Percentiles rank a stretch among this genome's conserved stretches.
These are phyloP conservation scores for Leptopilina syphax DNA, from an alignment of 2,888 invertebrate genomes.

Conservation along the genomic window DNA sequence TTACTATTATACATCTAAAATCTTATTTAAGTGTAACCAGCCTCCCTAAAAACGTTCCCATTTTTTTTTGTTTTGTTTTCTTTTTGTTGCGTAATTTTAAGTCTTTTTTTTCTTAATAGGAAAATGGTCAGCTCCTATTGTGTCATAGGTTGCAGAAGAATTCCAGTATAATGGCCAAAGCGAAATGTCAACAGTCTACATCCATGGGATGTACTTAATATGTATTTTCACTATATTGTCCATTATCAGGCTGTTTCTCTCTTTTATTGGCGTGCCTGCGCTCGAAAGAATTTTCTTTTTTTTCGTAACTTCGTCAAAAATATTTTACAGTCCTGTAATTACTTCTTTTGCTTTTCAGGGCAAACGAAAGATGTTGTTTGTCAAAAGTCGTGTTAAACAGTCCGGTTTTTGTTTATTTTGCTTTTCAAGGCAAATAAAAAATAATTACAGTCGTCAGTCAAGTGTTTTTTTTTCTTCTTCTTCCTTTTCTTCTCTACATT, in stretches of 20 bases:
- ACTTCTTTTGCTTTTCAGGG: conserved; percentile 61
- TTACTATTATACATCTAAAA: conserved; percentile 75
- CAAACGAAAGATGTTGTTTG: conserved; percentile 58
- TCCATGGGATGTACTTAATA: conserved; percentile 71
- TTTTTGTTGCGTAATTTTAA: conserved; percentile 63
- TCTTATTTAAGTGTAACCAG: conserved; percentile 69
- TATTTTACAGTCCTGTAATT: conserved; percentile 15
- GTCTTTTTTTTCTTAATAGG: conserved; percentile 67
- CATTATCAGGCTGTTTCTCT: conserved; percentile 57
- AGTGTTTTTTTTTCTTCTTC: conserved; percentile 40
- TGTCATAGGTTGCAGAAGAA: conserved; percentile 66
- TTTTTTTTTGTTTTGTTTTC: conserved; percentile 37
- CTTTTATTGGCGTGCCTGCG: conserved; percentile 24
- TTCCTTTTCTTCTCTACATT: conserved; percentile 47
- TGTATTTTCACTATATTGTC: conserved; percentile 65
- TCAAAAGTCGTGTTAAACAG: too few relatives aligned
- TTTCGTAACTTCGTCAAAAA: conserved; percentile 22
- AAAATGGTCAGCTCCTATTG: conserved; percentile 70
- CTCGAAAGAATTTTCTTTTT: conserved; percentile 5
- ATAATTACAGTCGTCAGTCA: conserved; percentile 59
- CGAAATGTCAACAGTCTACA: conserved; percentile 64
- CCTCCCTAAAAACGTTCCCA: conserved; percentile 67
- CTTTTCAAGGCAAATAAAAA: conserved; percentile 64
- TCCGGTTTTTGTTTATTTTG: conserved; percentile 52
- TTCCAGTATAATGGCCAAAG: conserved; percentile 65